Evolutionary conservation across 2,888 invertebrate genomes (phyloP).

Genomic region (Drosophila austrosaltans): DNA sequence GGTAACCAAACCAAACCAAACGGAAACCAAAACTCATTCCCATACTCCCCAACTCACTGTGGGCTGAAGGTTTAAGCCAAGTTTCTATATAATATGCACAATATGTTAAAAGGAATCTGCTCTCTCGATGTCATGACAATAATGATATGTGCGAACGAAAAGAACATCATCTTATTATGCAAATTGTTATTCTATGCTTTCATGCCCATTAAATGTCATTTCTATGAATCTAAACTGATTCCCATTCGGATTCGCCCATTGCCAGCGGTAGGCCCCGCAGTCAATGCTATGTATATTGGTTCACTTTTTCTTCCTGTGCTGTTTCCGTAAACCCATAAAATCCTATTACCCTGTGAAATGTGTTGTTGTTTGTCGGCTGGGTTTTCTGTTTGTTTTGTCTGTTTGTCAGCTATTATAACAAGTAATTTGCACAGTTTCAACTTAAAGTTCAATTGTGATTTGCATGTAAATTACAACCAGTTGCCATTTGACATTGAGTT

Average conservation of each 20-base stretch:
- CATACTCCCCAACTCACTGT: not conserved
- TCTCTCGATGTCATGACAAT: constrained; percentile 45
- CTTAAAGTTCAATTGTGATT: constrained; percentile 13
- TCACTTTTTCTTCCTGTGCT: constrained; percentile 15
- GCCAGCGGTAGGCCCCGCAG: not conserved
- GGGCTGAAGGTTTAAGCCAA: constrained; percentile 21
- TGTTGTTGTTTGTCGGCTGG: constrained; percentile 34
- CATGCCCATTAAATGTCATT: constrained; percentile 49
- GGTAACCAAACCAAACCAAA: constrained; percentile 5
- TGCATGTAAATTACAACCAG: constrained; percentile 20
- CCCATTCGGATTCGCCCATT: not conserved
- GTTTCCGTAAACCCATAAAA: constrained; percentile 49
- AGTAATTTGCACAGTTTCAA: constrained; percentile 49
- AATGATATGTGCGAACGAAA: constrained; percentile 17
- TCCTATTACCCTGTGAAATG: constrained; percentile 57
- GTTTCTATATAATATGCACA: constrained; percentile 1
- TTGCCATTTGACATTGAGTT: constrained; percentile 32
- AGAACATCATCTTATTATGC: constrained; percentile 71
- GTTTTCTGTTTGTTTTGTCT: constrained; percentile 15
- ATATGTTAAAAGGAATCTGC: constrained; percentile 36
- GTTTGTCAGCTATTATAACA: constrained; percentile 48
- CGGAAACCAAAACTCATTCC: not conserved
- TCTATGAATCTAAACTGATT: constrained; percentile 34
- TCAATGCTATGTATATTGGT: not conserved
- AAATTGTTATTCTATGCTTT: constrained; percentile 69